Conservation (phyloP, 2,888 invertebrate genomes). For the Chalcis sispes region DNA sequence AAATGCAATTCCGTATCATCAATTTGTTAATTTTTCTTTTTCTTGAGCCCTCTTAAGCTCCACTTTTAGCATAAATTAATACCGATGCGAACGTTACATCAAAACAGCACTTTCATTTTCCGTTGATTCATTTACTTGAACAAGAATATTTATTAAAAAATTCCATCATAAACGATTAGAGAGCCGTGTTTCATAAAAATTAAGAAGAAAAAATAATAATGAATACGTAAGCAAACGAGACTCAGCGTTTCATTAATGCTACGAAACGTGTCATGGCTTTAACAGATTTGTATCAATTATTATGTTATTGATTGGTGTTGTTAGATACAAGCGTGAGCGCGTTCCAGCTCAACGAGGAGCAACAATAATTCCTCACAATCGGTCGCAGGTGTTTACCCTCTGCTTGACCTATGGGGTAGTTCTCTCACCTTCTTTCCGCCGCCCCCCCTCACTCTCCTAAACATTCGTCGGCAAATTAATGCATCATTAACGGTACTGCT, state of each 20-base stretch:
- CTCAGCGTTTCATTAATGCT: neutral
- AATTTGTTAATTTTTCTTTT: no score
- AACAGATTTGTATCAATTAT: slow-evolving; percentile 16
- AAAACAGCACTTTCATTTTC: no score
- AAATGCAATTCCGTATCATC: no score
- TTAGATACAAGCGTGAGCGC: slow-evolving; percentile 15
- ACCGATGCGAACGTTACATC: no score
- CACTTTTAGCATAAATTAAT: no score
- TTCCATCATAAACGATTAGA: no score
- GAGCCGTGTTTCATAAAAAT: neutral
- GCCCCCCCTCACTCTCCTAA: neutral
- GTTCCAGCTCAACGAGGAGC: slow-evolving; percentile 1
- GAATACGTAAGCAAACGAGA: slow-evolving; percentile 1
- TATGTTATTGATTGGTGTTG: slow-evolving; percentile 30
- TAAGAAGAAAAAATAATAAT: neutral
- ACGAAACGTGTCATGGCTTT: slow-evolving; percentile 9
- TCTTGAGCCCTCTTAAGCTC: no score
- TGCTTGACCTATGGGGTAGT: slow-evolving; percentile 11
- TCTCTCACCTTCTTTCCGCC: neutral
- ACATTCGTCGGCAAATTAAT: slow-evolving; percentile 62
- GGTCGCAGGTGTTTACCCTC: slow-evolving; percentile 41
- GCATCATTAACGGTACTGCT: slow-evolving; percentile 67
- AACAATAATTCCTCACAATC: slow-evolving; percentile 50
- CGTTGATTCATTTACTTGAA: no score
- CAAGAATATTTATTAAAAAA: no score